Conservation (phyloP, 2,888 invertebrate species). For the Diaprepes abbreviatus region DNA sequence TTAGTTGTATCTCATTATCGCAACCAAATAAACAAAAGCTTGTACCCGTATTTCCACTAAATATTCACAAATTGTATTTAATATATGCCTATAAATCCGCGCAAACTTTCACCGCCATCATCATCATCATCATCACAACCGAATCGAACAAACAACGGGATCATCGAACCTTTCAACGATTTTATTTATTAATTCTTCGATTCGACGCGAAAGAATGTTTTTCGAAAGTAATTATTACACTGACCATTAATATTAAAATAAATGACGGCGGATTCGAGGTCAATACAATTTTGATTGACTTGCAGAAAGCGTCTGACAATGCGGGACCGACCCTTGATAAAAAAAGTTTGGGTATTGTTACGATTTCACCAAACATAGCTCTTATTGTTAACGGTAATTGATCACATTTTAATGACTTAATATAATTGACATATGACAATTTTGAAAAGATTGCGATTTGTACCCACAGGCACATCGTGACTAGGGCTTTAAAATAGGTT, state of each 20-base stretch:
- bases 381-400: not conserved
- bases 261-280: constrained; percentile 31
- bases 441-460: no score
- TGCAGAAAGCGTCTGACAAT: constrained; percentile 35
- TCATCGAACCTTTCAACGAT: constrained; percentile 34
- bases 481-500: no score
- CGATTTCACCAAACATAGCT: constrained; percentile 34
- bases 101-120: constrained; percentile 5
- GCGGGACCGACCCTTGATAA: constrained; percentile 4
- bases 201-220: constrained; percentile 37
- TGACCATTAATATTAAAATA: constrained; percentile 29
- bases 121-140: not conserved
- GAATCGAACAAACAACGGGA: constrained; percentile 11
- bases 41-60: not conserved
- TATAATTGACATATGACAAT: no score
- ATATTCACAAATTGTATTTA: not conserved
- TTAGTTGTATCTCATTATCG: no score
- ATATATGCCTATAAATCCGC: not conserved
- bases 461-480: no score
- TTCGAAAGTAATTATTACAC: constrained; percentile 42
- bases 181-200: constrained; percentile 32
- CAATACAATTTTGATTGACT: constrained; percentile 37
- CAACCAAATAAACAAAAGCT: not conserved
- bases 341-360: constrained; percentile 28
- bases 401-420: no score